Evolutionary conservation across 1,140 invertebrate genomes (phyloP), one percentile per base, ranked within the genome.

Genomic region (Anthonomus grandis): DNA sequence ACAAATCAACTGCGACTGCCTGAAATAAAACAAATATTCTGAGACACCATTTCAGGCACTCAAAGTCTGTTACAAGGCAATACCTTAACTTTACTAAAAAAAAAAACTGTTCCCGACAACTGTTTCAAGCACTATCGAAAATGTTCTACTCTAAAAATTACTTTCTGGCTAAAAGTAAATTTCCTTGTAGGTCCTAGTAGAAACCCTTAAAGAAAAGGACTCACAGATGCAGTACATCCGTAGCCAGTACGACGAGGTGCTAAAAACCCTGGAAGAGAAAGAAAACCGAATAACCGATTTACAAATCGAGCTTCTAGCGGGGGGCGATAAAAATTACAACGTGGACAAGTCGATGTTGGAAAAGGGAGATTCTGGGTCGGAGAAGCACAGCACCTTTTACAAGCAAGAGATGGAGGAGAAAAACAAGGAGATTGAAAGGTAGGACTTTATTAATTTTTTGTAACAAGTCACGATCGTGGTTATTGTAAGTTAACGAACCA

Each of bases 371-470:
- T 51, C 52, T 2, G 63, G 59, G 21, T 59, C 53, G 0, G 64
- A 71, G 22, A 69, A 67, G 27, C 50, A 50, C 31, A 57, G 59
- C 31, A 66, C 45, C 25, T 64, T 65, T 31, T 69, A 70, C 59
- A 56, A 64, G 49, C 60, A 64, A 34, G 68, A 75, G 25, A 49
- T 81, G 4, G 76, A 81, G 50, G 71, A 73, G 13, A 78, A 77
- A 37, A 69, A 78, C 37, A 71, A 73, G 39, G 70, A 82, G 63
- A 82, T 86, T 59, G 70, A 81, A 61, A 81, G 84, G 59, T 48
- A 48, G 17, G 38, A 3, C 2, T 1, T 2, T n/a, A n/a, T n/a
- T n/a, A n/a, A n/a, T n/a, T n/a, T n/a, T n/a, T n/a, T n/a, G n/a
- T n/a, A n/a, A n/a, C n/a, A n/a, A n/a, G n/a, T n/a, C n/a, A n/a